phyloP scores from a whole-genome alignment of 1,140 invertebrate species.

The Lethrus apterus region DNA sequence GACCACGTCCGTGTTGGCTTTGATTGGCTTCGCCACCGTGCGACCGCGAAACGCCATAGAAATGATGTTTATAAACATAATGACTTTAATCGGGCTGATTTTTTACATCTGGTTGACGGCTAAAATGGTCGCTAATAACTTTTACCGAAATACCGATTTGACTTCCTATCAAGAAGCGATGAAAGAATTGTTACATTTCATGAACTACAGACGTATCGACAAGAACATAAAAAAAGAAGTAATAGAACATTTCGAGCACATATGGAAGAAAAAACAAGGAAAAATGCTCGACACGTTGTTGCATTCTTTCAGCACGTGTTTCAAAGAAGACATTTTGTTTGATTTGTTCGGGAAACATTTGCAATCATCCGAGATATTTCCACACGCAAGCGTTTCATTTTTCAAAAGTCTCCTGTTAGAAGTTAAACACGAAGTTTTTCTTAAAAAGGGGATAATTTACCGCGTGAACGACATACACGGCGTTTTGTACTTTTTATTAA shows the following conservation, averaged over 20 bases:
- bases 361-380: slow-evolving; percentile 11
- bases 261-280: slow-evolving; percentile 24
- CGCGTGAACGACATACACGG: slow-evolving; percentile 20
- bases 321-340: slow-evolving; percentile 22
- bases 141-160: slow-evolving; percentile 19
- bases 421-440: slow-evolving; percentile 17
- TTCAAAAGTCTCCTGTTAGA: slow-evolving; percentile 16
- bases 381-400: slow-evolving; percentile 14
- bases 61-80: slow-evolving; percentile 3
- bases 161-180: slow-evolving; percentile 22
- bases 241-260: slow-evolving; percentile 25
- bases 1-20: background rate
- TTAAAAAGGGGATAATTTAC: slow-evolving; percentile 19
- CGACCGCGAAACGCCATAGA: background rate
- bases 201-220: slow-evolving; percentile 18
- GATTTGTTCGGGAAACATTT: slow-evolving; percentile 20
- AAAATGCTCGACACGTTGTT: slow-evolving; percentile 16
- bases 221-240: slow-evolving; percentile 20
- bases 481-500: slow-evolving; percentile 17
- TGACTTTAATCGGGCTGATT: background rate
- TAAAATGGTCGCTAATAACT: slow-evolving; percentile 15
- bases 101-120: slow-evolving; percentile 9
- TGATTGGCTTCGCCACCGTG: slow-evolving; percentile 1
- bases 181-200: slow-evolving; percentile 22
- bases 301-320: slow-evolving; percentile 14